These are phyloP conservation scores for Hemiprocne comata DNA, from an alignment of 2,113 vertebrate genomes.

Conservation along the genomic window DNA sequence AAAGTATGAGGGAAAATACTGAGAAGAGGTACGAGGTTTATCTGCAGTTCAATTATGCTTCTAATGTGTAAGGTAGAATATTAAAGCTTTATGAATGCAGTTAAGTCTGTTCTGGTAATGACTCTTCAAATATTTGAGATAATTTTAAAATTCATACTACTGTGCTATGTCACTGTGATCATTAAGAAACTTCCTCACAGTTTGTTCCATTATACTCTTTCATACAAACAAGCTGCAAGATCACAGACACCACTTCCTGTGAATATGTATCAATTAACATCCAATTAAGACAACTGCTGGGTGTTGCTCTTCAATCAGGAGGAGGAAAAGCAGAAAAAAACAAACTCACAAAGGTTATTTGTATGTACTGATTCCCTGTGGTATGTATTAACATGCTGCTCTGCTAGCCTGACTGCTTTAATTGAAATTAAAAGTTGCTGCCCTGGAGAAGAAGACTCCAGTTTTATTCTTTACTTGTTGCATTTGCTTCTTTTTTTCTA, in stretches of 20 bases:
- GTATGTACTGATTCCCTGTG: neutral
- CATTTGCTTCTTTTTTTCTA: neutral
- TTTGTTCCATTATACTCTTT: neutral
- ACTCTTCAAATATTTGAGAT: constrained; percentile 29
- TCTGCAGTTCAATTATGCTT: constrained; percentile 32
- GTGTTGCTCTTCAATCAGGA: constrained; percentile 19
- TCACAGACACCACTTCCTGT: constrained; percentile 30
- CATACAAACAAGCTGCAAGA: constrained; percentile 43
- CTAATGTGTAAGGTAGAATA: neutral
- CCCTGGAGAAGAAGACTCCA: neutral
- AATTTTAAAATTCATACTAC: constrained; percentile 21
- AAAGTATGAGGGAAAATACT: neutral
- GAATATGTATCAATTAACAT: constrained; percentile 38
- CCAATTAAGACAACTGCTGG: constrained; percentile 41
- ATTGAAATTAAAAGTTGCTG: constrained; percentile 20
- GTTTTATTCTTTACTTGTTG: neutral
- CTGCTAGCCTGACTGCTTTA: neutral
- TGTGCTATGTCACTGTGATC: neutral
- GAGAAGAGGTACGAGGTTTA: constrained; percentile 15
- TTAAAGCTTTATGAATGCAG: constrained; percentile 33
- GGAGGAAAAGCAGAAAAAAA: neutral
- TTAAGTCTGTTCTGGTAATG: constrained; percentile 18
- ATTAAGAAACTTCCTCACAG: constrained; percentile 1
- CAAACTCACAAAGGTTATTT: constrained; percentile 25
- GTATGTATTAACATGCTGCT: neutral